Percentiles rank a stretch among this genome's conserved stretches.
These are phyloP conservation scores for Catostomus latipinnis DNA, from an alignment of 2,797 vertebrate species.

Conservation along the genomic window DNA sequence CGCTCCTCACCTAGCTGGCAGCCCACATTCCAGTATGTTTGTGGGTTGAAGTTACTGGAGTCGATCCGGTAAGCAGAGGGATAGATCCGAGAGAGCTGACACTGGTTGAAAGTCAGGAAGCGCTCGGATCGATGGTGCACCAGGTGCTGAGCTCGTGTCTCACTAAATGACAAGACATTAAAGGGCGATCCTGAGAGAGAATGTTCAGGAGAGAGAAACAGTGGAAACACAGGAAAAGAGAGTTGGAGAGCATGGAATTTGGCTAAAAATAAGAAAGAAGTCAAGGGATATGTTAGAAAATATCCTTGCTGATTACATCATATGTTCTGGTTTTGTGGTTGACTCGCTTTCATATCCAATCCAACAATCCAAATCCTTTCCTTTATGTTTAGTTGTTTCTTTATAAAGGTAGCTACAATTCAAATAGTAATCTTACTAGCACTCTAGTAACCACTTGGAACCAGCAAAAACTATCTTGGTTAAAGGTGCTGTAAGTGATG, in stretches of 20 bases:
- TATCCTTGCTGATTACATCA: too few species aligned
- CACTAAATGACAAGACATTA: constrained; percentile 95
- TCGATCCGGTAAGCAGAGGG: constrained; percentile 97
- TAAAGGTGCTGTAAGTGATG: too few species aligned
- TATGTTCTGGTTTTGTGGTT: too few species aligned
- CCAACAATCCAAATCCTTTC: too few species aligned
- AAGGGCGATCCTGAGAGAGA: constrained; percentile 84
- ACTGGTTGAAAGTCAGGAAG: constrained; percentile 94
- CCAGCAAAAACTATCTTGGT: too few species aligned
- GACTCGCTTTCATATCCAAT: too few species aligned
- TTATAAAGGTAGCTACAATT: too few species aligned
- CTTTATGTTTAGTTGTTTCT: too few species aligned
- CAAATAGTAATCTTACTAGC: too few species aligned
- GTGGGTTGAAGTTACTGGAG: constrained; percentile 97
- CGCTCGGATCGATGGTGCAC: constrained; percentile 91
- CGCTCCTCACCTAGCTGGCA: constrained; percentile 89
- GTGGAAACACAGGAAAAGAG: background rate
- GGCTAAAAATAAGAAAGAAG: background rate
- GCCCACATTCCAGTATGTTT: constrained; percentile 96
- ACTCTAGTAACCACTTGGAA: too few species aligned
- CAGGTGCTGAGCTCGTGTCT: constrained; percentile 91
- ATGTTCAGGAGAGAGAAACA: background rate
- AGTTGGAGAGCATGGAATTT: background rate
- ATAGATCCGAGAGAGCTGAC: constrained; percentile 93
- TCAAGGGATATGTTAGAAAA: too few species aligned